phyloP scores from a whole-genome alignment of 2,797 vertebrate species.

The Numenius phaeopus region DNA sequence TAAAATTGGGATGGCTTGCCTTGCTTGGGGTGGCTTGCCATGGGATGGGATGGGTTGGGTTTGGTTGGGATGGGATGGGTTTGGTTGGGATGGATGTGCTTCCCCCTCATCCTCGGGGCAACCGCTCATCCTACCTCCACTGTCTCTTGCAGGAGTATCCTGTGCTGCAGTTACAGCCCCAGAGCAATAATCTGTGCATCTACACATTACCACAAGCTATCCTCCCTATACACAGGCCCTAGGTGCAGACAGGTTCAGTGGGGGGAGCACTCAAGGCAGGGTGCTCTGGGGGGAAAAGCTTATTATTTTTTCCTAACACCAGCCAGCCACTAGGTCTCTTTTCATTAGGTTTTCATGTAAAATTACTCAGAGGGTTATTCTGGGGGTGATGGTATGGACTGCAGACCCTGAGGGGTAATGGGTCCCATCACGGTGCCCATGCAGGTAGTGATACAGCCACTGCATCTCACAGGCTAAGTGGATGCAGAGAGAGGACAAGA shows the following conservation, averaged over 20 bases:
- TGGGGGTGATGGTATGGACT: neutral
- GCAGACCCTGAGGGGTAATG: neutral
- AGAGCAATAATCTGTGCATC: conserved; percentile 41
- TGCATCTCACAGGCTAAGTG: neutral
- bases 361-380: neutral
- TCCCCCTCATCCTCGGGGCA: neutral
- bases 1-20: conserved; percentile 65
- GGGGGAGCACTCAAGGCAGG: neutral
- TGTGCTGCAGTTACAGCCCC: neutral
- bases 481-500: too few species aligned
- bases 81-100: conserved; percentile 61
- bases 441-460: neutral
- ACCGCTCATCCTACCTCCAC: neutral
- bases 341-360: neutral
- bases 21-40: neutral
- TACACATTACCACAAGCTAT: conserved; percentile 25
- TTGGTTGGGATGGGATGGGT: conserved; percentile 57
- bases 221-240: conserved; percentile 5
- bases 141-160: conserved; percentile 43
- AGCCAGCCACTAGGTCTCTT: neutral
- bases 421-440: neutral
- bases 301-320: neutral
- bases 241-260: neutral
- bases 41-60: neutral
- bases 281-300: neutral